A percentile compares a stretch with the other conserved stretches of the same genome.
Evolutionary conservation across 2,797 vertebrate genomes (phyloP).

Genomic region (Galagoides demidoff): DNA sequence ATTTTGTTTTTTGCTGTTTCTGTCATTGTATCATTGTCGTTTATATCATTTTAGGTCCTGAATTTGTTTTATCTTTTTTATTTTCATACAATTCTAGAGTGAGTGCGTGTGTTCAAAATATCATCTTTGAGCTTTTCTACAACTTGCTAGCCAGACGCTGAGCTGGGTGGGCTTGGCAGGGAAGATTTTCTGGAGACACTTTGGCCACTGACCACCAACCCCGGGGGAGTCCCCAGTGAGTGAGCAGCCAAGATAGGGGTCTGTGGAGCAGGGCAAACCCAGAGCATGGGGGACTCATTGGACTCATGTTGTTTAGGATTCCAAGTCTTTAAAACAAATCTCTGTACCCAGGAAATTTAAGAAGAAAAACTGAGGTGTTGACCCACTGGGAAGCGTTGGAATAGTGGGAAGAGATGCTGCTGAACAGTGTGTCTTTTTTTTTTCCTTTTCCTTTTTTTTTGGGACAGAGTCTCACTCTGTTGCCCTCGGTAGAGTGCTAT

Average conservation of each 20-base stretch:
- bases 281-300: fast-evolving
- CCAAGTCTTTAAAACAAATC: background rate
- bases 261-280: background rate
- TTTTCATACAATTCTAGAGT: background rate
- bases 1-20: background rate
- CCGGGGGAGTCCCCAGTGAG: fast-evolving
- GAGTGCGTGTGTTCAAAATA: background rate
- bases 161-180: background rate
- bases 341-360: background rate
- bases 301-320: fast-evolving
- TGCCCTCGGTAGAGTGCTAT: too few relatives aligned
- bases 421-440: fast-evolving
- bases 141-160: background rate
- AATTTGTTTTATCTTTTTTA: background rate
- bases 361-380: background rate
- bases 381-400: background rate
- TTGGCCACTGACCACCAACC: background rate
- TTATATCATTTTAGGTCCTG: background rate
- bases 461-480: too few relatives aligned
- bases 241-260: background rate
- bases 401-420: background rate
- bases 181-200: background rate
- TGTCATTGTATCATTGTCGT: background rate
- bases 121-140: background rate
- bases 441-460: too few relatives aligned